Base-by-base conservation (phyloP, 2,113 vertebrate genomes). In the Pionites leucogaster region DNA sequence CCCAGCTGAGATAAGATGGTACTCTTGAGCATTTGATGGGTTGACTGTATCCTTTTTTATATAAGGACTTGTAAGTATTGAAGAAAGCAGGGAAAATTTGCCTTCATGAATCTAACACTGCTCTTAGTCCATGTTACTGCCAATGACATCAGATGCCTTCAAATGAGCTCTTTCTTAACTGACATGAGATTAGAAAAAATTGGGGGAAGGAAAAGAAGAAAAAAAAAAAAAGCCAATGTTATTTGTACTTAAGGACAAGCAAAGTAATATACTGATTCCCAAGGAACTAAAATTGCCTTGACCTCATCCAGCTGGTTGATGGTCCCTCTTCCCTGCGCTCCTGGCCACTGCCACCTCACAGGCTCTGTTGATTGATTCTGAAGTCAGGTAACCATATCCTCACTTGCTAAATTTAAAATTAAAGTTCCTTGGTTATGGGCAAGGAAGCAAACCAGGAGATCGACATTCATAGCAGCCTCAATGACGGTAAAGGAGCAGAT, bases 191-290 rank as follows among this genome's bases (percentile, higher is more conserved):
- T 42, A 50, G n/a, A 10, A 60, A 55, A 86, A 71, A 44, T 20
- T 15, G 2, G 6, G 7, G 5, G 6, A 20, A n/a, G 8, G 14
- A 47, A 7, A 65, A 42, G 15, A 15, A 13, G 33, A 6, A 14
- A 9, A 14, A 17, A 10, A 18, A 35, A 22, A 28, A 25, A 20
- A 6, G 3, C 0, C 29, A 18, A 13, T 29, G 11, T 63, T 23
- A 67, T 75, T 68, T 57, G 4, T 39, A 49, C 11, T 62, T 44
- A 44, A 47, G 17, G 28, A 49, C 10, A 64, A 85, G 18, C 7
- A 68, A 84, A 50, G 24, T 59, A 46, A 35, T 19, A 9, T 23
- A 39, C 4, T n/a, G 19, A 62, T 81, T 47, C 17, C 25, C 16
- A 63, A 8, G 23, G 24, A 89, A 87, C 7, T 71, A 84, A 94